A percentile compares a stretch with the other conserved stretches of the same genome.
These are phyloP conservation scores for Trachelus stipa DNA, from an alignment of 2,888 invertebrate genomes.

Conservation along the genomic window DNA sequence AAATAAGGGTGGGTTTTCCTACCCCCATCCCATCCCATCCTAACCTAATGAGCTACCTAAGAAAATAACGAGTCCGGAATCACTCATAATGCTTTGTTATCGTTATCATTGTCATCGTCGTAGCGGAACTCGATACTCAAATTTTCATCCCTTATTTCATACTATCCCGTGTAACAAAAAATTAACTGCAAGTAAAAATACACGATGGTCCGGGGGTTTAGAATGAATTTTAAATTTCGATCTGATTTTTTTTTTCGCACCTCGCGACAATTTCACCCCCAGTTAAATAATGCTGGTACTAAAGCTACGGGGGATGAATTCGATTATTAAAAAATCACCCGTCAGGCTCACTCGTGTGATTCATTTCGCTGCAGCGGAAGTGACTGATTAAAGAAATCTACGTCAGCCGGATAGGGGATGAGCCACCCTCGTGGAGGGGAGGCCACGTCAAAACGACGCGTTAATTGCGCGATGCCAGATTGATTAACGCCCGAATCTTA, in stretches of 20 bases:
- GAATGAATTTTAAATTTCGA: background rate
- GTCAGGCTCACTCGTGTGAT: slow-evolving; percentile 56
- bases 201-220: background rate
- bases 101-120: background rate
- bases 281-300: background rate
- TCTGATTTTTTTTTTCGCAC: background rate
- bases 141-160: background rate
- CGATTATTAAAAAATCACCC: slow-evolving; percentile 55
- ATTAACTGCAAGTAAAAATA: background rate
- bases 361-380: slow-evolving; percentile 51
- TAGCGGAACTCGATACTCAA: background rate
- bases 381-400: slow-evolving; percentile 61
- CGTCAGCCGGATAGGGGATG: slow-evolving; percentile 39
- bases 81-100: background rate
- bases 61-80: background rate
- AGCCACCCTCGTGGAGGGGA: slow-evolving; percentile 18
- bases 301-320: slow-evolving; percentile 8
- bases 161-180: background rate
- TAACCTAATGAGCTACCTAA: background rate
- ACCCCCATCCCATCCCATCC: background rate
- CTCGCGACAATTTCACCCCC: background rate
- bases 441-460: slow-evolving; percentile 55
- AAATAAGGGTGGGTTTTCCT: slow-evolving; percentile 30
- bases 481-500: slow-evolving; percentile 53
- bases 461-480: slow-evolving; percentile 56